Percentiles rank a stretch among this genome's conserved stretches.
Evolutionary conservation across 1,140 invertebrate species (phyloP).

Genomic region (fruit fly (Drosophila melanogaster)): Release_6_plus_ISO1_MT NT_033777.3:19944501-19945000

Average conservation of each 20-base stretch:
- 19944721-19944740: slow-evolving; percentile 31
- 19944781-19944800: slow-evolving; percentile 74
- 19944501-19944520: slow-evolving; percentile 55
- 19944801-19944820: slow-evolving; percentile 79
- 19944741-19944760: slow-evolving; percentile 54
- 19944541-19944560: slow-evolving; percentile 10
- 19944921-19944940: slow-evolving; percentile 2
- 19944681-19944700: slow-evolving; percentile 63
- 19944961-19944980: slow-evolving; percentile 27
- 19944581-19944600: slow-evolving; percentile 82
- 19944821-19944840: slow-evolving; percentile 52
- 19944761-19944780: slow-evolving; percentile 80
- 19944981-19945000: slow-evolving; percentile 1
- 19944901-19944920: neutral
- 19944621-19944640: slow-evolving; percentile 64
- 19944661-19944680: slow-evolving; percentile 26
- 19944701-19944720: slow-evolving; percentile 73
- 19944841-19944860: slow-evolving; percentile 34
- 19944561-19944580: slow-evolving; percentile 59
- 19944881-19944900: slow-evolving; percentile 37
- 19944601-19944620: slow-evolving; percentile 83
- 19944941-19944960: slow-evolving; percentile 16
- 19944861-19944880: slow-evolving; percentile 53
- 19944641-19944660: slow-evolving; percentile 64
- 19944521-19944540: slow-evolving; percentile 11